These are phyloP conservation scores for Porites rus DNA, from an alignment of 92 coral and sea anemone genomes.

Conservation along the genomic window DNA sequence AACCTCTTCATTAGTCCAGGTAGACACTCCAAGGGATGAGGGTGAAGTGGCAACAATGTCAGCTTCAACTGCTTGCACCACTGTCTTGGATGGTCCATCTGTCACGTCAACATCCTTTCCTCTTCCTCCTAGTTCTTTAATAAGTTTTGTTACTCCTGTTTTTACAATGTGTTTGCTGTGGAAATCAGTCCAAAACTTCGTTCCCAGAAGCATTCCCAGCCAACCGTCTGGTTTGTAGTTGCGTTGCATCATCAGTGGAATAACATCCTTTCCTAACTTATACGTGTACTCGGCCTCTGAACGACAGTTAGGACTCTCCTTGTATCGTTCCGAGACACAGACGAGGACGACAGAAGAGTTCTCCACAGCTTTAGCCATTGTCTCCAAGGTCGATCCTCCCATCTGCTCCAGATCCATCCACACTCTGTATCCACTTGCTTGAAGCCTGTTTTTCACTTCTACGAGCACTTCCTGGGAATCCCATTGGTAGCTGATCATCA, in stretches of 20 bases:
- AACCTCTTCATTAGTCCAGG: constrained; percentile 8
- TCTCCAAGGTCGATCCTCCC: no score
- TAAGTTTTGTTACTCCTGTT: constrained; percentile 2
- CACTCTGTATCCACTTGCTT: no score
- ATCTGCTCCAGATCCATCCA: no score
- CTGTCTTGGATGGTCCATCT: constrained; percentile 12
- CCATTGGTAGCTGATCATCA: constrained; percentile 87
- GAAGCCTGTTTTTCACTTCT: constrained; percentile 46
- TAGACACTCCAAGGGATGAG: not conserved
- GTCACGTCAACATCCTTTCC: constrained; percentile 37
- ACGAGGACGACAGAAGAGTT: no score
- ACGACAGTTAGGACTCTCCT: no score
- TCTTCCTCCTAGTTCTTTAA: constrained; percentile 19
- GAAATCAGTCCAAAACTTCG: constrained; percentile 57
- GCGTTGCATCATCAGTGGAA: constrained; percentile 71
- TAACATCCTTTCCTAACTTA: constrained; percentile 62
- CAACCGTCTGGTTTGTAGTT: constrained; percentile 74
- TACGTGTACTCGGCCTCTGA: constrained; percentile 28
- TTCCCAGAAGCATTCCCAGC: constrained; percentile 64
- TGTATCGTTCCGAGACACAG: no score
- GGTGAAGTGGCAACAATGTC: no score
- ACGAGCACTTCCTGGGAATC: constrained; percentile 58
- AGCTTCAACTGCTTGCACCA: no score
- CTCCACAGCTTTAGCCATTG: no score
- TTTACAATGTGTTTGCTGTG: constrained; percentile 22